Conservation (phyloP, 2,888 invertebrate genomes). For the Drosophila neonasuta region DNA sequence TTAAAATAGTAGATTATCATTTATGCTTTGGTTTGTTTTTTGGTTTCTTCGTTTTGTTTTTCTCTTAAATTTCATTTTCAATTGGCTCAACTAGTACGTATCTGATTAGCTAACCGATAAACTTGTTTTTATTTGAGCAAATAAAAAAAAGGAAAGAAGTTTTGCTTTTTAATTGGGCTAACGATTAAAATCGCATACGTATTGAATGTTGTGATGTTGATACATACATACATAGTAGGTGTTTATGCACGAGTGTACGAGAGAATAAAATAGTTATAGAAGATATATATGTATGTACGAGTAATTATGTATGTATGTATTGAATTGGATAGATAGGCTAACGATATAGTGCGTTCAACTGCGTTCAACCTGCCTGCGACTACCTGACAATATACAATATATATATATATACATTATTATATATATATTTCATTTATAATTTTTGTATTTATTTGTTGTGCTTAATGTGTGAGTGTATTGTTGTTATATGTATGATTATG, state of each 20-base stretch:
- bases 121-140: conserved; percentile 6
- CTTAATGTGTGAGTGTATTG: conserved; percentile 4
- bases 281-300: background rate
- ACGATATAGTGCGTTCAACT: conserved; percentile 29
- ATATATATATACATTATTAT: background rate
- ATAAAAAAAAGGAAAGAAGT: conserved; percentile 1
- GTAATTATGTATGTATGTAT: conserved; percentile 16
- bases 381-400: conserved; percentile 34
- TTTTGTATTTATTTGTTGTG: conserved; percentile 9
- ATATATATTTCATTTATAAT: conserved; percentile 1
- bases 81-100: conserved; percentile 29
- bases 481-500: conserved; percentile 24
- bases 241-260: background rate
- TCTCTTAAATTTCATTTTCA: conserved; percentile 2
- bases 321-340: conserved; percentile 17
- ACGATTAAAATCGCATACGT: conserved; percentile 13
- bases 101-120: conserved; percentile 41
- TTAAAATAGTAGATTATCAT: conserved; percentile 35
- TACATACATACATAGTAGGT: conserved; percentile 25
- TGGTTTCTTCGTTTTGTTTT: background rate
- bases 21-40: conserved; percentile 18
- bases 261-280: conserved; percentile 1
- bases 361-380: conserved; percentile 39
- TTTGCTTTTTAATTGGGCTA: conserved; percentile 7
- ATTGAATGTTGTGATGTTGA: conserved; percentile 4